Conservation (phyloP, 2,113 vertebrate species). For the Phylloscopus trochilus region DNA sequence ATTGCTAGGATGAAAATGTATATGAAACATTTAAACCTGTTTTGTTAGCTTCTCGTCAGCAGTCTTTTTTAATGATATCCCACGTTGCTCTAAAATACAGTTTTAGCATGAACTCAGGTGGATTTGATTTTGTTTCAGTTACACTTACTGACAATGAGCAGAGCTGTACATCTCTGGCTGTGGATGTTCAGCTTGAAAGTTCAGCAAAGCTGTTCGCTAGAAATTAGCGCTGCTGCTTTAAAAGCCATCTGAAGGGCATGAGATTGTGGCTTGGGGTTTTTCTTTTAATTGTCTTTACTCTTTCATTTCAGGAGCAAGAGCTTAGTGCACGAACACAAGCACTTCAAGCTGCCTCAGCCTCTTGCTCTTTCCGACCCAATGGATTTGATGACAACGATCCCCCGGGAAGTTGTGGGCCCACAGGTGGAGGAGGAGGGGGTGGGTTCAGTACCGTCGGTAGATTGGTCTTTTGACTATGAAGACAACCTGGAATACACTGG, state of each 20-base stretch:
- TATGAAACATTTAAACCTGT: fast-evolving
- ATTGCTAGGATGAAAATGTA: not conserved
- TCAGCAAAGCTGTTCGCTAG: not conserved
- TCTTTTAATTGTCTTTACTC: not conserved
- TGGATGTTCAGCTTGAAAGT: not conserved
- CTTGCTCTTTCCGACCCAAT: slow-evolving; percentile 93
- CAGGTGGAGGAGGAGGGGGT: slow-evolving; percentile 88
- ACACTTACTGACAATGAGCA: fast-evolving
- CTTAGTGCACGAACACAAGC: slow-evolving; percentile 92
- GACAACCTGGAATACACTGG: slow-evolving; percentile 65
- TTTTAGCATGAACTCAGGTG: not conserved
- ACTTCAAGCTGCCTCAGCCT: slow-evolving; percentile 89
- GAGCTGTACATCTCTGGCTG: not conserved
- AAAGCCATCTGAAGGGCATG: not conserved
- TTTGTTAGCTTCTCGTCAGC: not conserved
- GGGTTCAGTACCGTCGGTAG: slow-evolving; percentile 93
- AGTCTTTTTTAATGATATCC: not conserved
- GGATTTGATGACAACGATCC: slow-evolving; percentile 97
- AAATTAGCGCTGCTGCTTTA: not conserved
- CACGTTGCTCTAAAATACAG: not conserved
- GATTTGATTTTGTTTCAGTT: not conserved
- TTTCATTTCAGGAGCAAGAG: slow-evolving; percentile 89
- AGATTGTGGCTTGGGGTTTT: fast-evolving
- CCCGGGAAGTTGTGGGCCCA: slow-evolving; percentile 94
- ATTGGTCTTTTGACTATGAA: slow-evolving; percentile 87